Evolutionary conservation across 2,113 vertebrate genomes (phyloP).

Genomic region (Leucoraja erinaceus): DNA sequence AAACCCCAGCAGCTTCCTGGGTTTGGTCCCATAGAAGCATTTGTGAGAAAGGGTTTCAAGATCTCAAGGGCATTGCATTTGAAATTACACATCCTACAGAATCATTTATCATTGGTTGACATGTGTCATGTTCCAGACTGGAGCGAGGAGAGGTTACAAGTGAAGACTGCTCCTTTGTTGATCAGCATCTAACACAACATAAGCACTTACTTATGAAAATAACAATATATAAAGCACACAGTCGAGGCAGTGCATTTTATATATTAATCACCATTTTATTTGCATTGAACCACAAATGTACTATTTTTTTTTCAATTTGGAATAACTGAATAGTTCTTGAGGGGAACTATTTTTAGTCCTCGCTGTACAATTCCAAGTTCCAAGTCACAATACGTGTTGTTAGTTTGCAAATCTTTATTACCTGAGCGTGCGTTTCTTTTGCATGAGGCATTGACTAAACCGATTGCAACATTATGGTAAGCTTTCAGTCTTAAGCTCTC

Average conservation of each 20-base stretch:
- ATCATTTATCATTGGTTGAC: constrained; percentile 99
- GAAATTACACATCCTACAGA: constrained; percentile 97
- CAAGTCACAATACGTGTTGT: background rate
- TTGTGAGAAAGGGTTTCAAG: constrained; percentile 93
- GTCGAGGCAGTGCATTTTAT: too few relatives aligned
- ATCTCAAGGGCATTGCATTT: constrained; percentile 99
- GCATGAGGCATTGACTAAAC: background rate
- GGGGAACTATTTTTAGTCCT: background rate
- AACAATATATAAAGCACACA: background rate
- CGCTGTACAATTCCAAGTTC: background rate
- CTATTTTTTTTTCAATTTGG: too few relatives aligned
- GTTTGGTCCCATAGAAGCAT: constrained; percentile 99
- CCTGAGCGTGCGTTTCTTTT: background rate
- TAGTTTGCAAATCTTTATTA: constrained; percentile 16
- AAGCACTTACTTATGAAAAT: constrained; percentile 54
- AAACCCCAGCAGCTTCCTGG: constrained; percentile 42
- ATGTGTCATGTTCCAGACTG: constrained; percentile 99
- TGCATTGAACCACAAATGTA: background rate
- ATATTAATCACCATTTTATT: background rate
- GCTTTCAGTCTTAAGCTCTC: background rate
- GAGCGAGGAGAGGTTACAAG: constrained; percentile 94
- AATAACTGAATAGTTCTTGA: background rate
- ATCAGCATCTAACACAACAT: constrained; percentile 80
- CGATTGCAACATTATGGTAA: background rate
- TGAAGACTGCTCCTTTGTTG: constrained; percentile 97